Percentiles rank a stretch among this genome's conserved stretches.
Evolutionary conservation across 2,888 invertebrate genomes (phyloP).

Genomic region (Caenorhabditis drosophilae): DNA sequence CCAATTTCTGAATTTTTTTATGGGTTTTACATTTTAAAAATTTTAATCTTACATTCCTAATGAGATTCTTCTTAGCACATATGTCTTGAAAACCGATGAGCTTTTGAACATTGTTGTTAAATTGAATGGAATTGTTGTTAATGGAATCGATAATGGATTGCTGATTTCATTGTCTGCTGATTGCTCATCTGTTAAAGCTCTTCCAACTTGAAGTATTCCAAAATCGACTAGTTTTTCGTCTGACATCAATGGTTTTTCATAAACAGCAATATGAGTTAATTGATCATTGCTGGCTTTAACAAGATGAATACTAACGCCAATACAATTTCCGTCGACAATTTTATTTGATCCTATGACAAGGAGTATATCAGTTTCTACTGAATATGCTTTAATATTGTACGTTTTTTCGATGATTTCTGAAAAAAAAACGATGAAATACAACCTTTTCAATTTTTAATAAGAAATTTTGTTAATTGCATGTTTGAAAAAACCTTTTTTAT

Average conservation of each 20-base stretch:
- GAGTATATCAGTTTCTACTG: slow-evolving; percentile 16
- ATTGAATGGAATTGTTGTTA: background rate
- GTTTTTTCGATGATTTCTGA: too few relatives aligned
- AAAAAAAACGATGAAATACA: too few relatives aligned
- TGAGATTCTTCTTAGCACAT: slow-evolving; percentile 21
- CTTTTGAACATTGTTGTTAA: slow-evolving; percentile 29
- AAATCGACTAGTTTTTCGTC: slow-evolving; percentile 26
- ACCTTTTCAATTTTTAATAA: too few relatives aligned
- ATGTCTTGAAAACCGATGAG: slow-evolving; percentile 18
- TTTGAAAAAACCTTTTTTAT: slow-evolving; percentile 1
- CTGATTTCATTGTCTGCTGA: slow-evolving; percentile 3
- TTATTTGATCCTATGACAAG: slow-evolving; percentile 18
- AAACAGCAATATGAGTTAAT: slow-evolving; percentile 17
- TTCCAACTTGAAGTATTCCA: slow-evolving; percentile 19
- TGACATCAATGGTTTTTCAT: slow-evolving; percentile 6
- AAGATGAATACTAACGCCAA: slow-evolving; percentile 16
- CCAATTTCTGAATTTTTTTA: slow-evolving; percentile 10
- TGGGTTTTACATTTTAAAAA: background rate
- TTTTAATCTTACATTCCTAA: slow-evolving; percentile 13
- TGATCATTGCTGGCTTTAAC: slow-evolving; percentile 20
- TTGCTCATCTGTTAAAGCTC: background rate
- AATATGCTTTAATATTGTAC: slow-evolving; percentile 27
- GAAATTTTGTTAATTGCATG: too few relatives aligned
- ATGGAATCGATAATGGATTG: background rate
- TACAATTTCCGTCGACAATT: slow-evolving; percentile 6